These are phyloP conservation scores for Melanotaenia duboulayi DNA, from an alignment of 2,113 vertebrate species.

Conservation along the genomic window DNA sequence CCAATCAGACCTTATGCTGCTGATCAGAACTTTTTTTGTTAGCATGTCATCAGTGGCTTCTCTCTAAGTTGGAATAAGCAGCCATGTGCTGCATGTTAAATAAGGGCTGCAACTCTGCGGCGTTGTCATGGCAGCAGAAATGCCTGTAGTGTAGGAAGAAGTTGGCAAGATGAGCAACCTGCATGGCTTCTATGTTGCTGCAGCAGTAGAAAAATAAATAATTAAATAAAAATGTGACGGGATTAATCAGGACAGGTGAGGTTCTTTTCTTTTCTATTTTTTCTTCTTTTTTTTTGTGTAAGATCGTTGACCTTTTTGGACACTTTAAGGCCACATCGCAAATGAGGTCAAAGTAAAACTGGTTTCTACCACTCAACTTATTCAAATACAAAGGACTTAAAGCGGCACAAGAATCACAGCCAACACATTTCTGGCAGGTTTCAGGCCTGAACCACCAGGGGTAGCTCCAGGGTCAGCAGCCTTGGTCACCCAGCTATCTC, in stretches of 20 bases:
- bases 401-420: background rate
- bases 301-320: background rate
- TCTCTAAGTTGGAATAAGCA: background rate
- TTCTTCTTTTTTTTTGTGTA: slow-evolving; percentile 23
- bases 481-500: background rate
- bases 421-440: slow-evolving; percentile 25
- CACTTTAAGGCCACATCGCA: slow-evolving; percentile 14
- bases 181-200: slow-evolving; percentile 14
- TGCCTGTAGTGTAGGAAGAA: slow-evolving; percentile 2
- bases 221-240: background rate
- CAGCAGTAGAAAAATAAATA: slow-evolving; percentile 3
- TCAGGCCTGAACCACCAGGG: slow-evolving; percentile 8
- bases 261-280: background rate
- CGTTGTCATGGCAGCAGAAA: slow-evolving; percentile 41
- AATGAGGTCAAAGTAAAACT: slow-evolving; percentile 18
- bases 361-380: slow-evolving; percentile 21
- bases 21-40: slow-evolving; percentile 29
- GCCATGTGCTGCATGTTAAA: slow-evolving; percentile 19
- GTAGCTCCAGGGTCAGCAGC: slow-evolving; percentile 12
- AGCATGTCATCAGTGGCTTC: background rate
- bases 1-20: background rate
- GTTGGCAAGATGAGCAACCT: slow-evolving; percentile 20
- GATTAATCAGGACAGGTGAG: slow-evolving; percentile 33
- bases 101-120: background rate
- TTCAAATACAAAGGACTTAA: slow-evolving; percentile 21